These are phyloP conservation scores for Steinernema khuongi DNA, from an alignment of 1,140 invertebrate species.

Conservation along the genomic window DNA sequence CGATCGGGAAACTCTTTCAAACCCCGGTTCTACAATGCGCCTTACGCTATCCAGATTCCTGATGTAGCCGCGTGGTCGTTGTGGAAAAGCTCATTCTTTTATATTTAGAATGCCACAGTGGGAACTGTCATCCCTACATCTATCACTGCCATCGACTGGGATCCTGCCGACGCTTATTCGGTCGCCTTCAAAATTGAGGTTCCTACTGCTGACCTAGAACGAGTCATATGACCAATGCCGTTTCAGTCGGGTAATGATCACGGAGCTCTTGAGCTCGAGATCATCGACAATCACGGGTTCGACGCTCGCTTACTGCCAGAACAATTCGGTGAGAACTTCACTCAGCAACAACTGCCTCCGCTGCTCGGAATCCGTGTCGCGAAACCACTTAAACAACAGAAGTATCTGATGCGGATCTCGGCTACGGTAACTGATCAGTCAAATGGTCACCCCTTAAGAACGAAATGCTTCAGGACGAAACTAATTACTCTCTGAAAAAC, in stretches of 20 bases:
- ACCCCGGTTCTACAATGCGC: conserved; percentile 41
- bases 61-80: conserved; percentile 31
- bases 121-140: conserved; percentile 41
- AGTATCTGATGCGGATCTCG: conserved; percentile 6
- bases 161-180: conserved; percentile 38
- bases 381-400: not conserved
- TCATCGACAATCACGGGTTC: not conserved
- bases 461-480: conserved; percentile 21
- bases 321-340: not conserved
- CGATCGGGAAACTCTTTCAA: conserved; percentile 37
- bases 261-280: not conserved
- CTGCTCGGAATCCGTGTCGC: not conserved
- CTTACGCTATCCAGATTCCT: conserved; percentile 46
- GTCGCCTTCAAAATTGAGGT: conserved; percentile 42
- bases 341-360: conserved; percentile 10
- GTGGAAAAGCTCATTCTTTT: not conserved
- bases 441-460: not conserved
- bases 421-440: not conserved
- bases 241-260: not conserved
- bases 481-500: conserved; percentile 16
- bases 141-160: conserved; percentile 44
- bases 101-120: conserved; percentile 25
- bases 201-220: not conserved
- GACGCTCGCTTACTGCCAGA: not conserved
- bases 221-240: not conserved